These are phyloP conservation scores for Cynopterus brachyotis DNA, from an alignment of 2,113 vertebrate genomes.

Conservation along the genomic window DNA sequence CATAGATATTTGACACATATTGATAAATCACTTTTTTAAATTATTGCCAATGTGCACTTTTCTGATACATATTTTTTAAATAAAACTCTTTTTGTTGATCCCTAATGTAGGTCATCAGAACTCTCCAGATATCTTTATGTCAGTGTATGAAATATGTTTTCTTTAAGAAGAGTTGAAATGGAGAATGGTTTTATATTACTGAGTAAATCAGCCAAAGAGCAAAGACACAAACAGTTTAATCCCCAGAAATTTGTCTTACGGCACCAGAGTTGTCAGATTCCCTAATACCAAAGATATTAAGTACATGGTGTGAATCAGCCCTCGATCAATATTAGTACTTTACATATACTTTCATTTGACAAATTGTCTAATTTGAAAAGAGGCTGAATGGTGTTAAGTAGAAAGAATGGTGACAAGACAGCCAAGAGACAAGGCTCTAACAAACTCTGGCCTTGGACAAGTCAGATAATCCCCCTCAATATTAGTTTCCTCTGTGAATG, in stretches of 20 bases:
- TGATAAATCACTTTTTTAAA: conserved; percentile 27
- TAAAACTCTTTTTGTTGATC: background rate
- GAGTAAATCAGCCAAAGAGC: background rate
- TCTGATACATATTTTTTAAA: background rate
- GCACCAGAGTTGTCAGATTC: background rate
- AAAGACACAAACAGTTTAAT: background rate
- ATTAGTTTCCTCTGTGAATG: background rate
- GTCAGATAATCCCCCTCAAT: background rate
- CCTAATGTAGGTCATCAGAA: background rate
- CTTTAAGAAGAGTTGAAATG: background rate
- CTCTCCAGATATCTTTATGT: background rate
- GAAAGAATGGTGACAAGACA: background rate
- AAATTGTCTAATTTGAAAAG: conserved; percentile 19
- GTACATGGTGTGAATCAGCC: background rate
- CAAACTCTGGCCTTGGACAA: background rate
- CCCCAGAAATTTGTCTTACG: background rate
- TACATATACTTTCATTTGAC: background rate
- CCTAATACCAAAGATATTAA: background rate
- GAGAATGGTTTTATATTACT: background rate
- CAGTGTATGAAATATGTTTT: background rate
- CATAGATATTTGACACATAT: background rate
- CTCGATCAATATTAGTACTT: background rate
- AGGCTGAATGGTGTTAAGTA: background rate
- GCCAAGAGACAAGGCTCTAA: background rate
- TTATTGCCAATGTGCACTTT: background rate